A percentile compares a stretch with the other conserved stretches of the same genome.
Evolutionary conservation across 2,888 invertebrate species (phyloP).

Genomic region (Polietes domitor): DNA sequence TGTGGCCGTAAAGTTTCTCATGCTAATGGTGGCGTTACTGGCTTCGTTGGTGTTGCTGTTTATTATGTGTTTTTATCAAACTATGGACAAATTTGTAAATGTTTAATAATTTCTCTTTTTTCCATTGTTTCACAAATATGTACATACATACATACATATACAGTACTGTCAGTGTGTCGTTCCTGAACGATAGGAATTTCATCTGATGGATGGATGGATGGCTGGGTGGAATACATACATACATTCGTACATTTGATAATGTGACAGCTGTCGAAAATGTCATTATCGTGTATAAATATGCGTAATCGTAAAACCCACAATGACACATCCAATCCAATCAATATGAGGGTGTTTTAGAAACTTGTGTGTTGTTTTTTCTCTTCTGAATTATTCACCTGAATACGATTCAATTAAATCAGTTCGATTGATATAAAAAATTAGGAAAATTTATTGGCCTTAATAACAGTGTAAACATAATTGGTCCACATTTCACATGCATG

Average conservation of each 20-base stretch:
- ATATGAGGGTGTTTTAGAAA: conserved; percentile 31
- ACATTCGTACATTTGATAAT: not conserved
- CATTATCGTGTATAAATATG: not conserved
- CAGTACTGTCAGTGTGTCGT: not conserved
- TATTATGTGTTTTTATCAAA: conserved; percentile 29
- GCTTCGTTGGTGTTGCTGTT: not conserved
- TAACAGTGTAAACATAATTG: not conserved
- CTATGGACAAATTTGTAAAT: conserved; percentile 41
- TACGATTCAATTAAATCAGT: not conserved
- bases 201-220: not conserved
- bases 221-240: not conserved
- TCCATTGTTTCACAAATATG: conserved; percentile 25
- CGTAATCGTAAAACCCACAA: not conserved
- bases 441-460: not conserved
- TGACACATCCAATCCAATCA: not conserved
- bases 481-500: not conserved
- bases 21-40: not conserved
- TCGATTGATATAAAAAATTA: not conserved
- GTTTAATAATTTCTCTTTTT: conserved; percentile 59
- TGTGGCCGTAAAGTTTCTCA: not conserved
- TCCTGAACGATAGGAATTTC: not conserved
- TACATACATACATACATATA: not conserved
- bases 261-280: conserved; percentile 56
- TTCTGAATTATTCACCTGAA: too few species aligned
- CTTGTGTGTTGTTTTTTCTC: not conserved